A percentile compares a stretch with the other conserved stretches of the same genome.
Evolutionary conservation across 2,113 vertebrate species (phyloP).

Genomic region (Urocynchramus pylzowi): DNA sequence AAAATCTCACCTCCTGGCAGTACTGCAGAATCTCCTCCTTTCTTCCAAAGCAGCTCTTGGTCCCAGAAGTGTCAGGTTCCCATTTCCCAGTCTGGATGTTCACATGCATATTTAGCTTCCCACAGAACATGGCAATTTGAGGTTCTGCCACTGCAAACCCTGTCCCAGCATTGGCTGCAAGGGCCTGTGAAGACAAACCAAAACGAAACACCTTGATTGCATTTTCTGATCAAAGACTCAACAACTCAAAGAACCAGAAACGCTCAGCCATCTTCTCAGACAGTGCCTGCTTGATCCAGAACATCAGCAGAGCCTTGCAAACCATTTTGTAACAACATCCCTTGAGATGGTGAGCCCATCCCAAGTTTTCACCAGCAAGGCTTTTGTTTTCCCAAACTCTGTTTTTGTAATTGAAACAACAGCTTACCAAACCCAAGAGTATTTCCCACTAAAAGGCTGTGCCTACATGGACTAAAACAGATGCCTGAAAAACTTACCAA

Average conservation of each 20-base stretch:
- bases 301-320: not conserved
- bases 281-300: not conserved
- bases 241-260: not conserved
- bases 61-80: slow-evolving; percentile 90
- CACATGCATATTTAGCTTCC: slow-evolving; percentile 96
- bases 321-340: not conserved
- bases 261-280: not conserved
- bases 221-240: not conserved
- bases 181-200: slow-evolving; percentile 74
- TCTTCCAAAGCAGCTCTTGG: slow-evolving; percentile 85
- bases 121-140: slow-evolving; percentile 96
- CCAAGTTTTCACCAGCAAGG: not conserved
- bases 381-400: not conserved
- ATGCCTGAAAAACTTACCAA: not conserved
- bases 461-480: not conserved
- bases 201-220: not conserved
- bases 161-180: slow-evolving; percentile 90
- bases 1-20: slow-evolving; percentile 90
- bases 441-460: not conserved
- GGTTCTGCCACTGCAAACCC: slow-evolving; percentile 93
- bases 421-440: not conserved
- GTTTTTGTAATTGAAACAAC: not conserved
- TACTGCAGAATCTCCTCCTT: slow-evolving; percentile 93
- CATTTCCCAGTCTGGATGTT: slow-evolving; percentile 97
- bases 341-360: not conserved